Percentiles rank a stretch among this genome's conserved stretches.
phyloP scores from a whole-genome alignment of 1,140 invertebrate genomes.

The Cepaea nemoralis region DNA sequence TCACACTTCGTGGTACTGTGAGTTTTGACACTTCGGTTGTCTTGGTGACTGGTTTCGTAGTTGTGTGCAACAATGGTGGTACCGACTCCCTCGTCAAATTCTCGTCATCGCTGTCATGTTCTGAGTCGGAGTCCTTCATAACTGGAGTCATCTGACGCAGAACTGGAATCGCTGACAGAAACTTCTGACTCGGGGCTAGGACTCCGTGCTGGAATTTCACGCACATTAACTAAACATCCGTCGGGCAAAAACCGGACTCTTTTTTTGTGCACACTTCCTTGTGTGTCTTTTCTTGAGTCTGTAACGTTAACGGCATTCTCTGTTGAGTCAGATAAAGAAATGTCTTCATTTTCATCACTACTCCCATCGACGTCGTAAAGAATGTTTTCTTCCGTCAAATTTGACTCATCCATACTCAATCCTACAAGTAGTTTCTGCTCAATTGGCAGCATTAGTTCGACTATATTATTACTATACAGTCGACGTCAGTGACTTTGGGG shows the following conservation, averaged over 20 bases:
- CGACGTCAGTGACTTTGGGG: no score
- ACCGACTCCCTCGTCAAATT: background rate
- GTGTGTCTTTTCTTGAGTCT: background rate
- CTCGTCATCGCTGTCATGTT: background rate
- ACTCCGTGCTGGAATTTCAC: constrained; percentile 31
- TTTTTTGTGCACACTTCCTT: constrained; percentile 4
- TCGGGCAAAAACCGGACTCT: constrained; percentile 35
- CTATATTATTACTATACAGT: no score
- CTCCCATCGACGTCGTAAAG: background rate
- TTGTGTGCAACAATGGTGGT: background rate
- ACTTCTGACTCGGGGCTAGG: constrained; percentile 17
- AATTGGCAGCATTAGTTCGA: background rate
- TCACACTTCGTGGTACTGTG: background rate
- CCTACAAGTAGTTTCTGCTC: background rate
- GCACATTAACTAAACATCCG: constrained; percentile 18
- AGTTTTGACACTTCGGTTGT: background rate
- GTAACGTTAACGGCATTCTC: background rate
- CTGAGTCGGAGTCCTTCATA: constrained; percentile 23
- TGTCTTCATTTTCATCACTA: background rate
- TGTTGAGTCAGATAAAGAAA: background rate
- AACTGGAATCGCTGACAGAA: background rate
- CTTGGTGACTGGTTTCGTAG: background rate
- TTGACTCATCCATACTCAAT: background rate
- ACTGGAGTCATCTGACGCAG: constrained; percentile 14
- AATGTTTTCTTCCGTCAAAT: background rate